Evolutionary conservation across 2,797 vertebrate genomes (phyloP), one percentile per base, ranked within the genome.

Genomic region (Sebastes kiyomatsui): DNA sequence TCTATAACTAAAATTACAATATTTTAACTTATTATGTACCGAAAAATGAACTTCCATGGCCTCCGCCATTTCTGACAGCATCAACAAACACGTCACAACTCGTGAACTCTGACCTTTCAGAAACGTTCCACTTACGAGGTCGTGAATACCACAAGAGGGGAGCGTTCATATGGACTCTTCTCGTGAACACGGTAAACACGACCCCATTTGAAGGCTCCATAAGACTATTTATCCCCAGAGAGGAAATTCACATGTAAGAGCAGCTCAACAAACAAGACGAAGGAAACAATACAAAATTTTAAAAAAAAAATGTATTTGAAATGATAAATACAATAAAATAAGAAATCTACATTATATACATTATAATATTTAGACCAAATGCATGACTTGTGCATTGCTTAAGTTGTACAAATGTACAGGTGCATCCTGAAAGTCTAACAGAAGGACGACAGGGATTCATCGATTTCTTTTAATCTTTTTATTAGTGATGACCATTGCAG

Each of bases 191-290:
- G 1, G 42, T 49, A 20, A 49, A 49, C 42, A 49, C 0, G 0
- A 49, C 42, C 42, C 16, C 42, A 49, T 20, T 49, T 49, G 42
- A 49, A 49, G 46, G 46, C 46, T 4, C 46, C 46, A 8, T 49
- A 8, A 9, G 11, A 35, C 11, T 22, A 35, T 22, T 23, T 22
- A 67, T 27, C 7, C n/a, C 27, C 49, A 16, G 14, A 55, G n/a
- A 23, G 49, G 28, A 68, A 6, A 55, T 35, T 6, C 10, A 32
- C 3, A 14, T 18, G 25, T n/a, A 2, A 28, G 0, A 42, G 13
- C 13, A 25, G 7, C 14, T 13, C 0, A 25, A 12, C 12, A 25
- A 56, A 56, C 23, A 25, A 56, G 55, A 20, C 0, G 14, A 0
- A 55, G 52, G 52, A 55, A 55, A 23, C 5, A 12, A 55, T 23